Percentiles rank a stretch among this genome's conserved stretches.
These are phyloP conservation scores for Trididemnum clinides DNA, from an alignment of 23 tunicate species.

Conservation along the genomic window DNA sequence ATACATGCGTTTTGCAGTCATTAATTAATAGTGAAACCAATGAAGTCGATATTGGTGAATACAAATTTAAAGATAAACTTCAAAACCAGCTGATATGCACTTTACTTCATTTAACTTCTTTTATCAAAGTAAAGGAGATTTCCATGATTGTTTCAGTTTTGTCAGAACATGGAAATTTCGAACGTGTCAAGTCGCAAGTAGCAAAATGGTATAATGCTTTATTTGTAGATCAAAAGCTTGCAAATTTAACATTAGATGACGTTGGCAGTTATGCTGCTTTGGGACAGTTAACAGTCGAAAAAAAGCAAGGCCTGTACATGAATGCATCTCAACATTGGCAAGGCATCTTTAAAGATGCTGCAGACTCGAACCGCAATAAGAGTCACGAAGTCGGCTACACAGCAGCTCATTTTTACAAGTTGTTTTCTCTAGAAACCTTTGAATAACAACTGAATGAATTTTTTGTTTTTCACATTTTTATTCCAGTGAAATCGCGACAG, in stretches of 20 bases:
- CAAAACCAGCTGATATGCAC: conserved; percentile 68
- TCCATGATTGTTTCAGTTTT: not conserved
- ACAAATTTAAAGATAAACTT: conserved; percentile 68
- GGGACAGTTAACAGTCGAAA: not conserved
- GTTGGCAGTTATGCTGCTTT: conserved; percentile 17
- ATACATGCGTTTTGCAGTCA: conserved; percentile 21
- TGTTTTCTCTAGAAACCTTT: not conserved
- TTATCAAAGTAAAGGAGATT: conserved; percentile 27
- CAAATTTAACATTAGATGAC: not conserved
- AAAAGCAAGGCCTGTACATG: not conserved
- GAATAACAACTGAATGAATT: no score
- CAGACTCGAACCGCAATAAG: not conserved
- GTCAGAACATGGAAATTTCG: not conserved
- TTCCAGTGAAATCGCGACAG: no score
- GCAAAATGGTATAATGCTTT: not conserved
- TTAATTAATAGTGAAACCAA: conserved; percentile 42
- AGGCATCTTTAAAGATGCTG: not conserved
- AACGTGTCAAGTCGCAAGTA: not conserved
- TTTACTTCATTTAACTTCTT: conserved; percentile 40
- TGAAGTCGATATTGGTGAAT: conserved; percentile 54
- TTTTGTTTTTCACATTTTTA: no score
- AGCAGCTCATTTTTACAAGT: not conserved
- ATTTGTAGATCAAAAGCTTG: not conserved
- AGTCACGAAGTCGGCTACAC: not conserved
- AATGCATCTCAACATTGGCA: conserved; percentile 15